Evolutionary conservation across 2,888 invertebrate genomes (phyloP), one percentile per base, ranked within the genome.

Genomic region (Malacosoma neustria): DNA sequence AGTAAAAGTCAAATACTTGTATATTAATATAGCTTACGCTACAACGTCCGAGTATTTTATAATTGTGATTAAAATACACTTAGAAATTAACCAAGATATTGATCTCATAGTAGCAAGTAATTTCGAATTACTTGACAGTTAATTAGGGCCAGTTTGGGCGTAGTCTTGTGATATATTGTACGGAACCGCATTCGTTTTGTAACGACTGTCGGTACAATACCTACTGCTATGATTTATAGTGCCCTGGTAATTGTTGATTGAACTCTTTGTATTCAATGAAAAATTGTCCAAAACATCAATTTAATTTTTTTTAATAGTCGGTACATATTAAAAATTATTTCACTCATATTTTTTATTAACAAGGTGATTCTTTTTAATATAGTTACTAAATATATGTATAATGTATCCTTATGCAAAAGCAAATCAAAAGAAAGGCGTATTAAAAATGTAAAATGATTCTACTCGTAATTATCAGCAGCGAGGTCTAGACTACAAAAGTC

Each of bases 41-140:
- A n/a, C n/a, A n/a, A n/a, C n/a, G n/a, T n/a, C n/a, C n/a, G n/a
- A n/a, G 31, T 14, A 12, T 30, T 29, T 33, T 14, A 13, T 5
- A 30, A 29, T 40, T 4, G 30, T 13, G 11, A 32, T 35, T 37
- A 13, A 31, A 37, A 30, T 35, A 42, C 33, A 41, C 40, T 38
- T 32, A 36, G 36, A 54, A 53, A 54, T 51, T 43, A 35, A 56
- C 51, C 47, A 41, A 53, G 54, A 54, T 55, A 57, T 51, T 52
- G 58, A 22, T 22, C 57, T 54, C 51, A 57, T 49, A 61, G 57
- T 51, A 49, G 66, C 62, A 64, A 69, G 22, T 75, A 72, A 68
- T 61, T 66, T 76, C 68, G 72, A 73, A 74, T 79, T 74, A 74
- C 64, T 67, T 69, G 80, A 77, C 80, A 82, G 72, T 74, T 81